Percentiles rank a stretch among this genome's conserved stretches.
These are phyloP conservation scores for Acronicta leporina DNA, from an alignment of 2,888 invertebrate species.

Conservation along the genomic window DNA sequence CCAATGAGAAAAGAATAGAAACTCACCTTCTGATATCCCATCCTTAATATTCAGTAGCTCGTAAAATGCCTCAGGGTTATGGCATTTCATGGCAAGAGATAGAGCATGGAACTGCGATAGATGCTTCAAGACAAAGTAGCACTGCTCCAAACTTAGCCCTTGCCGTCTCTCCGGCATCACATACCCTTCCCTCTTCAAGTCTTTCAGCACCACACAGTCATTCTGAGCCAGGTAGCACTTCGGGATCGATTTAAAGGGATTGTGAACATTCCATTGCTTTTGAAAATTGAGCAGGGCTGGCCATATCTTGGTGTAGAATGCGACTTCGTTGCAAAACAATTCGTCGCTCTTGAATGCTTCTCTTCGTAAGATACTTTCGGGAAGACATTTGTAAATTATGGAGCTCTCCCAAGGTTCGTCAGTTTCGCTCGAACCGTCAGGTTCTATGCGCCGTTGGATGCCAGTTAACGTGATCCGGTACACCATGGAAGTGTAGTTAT, in stretches of 20 bases:
- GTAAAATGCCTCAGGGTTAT: constrained; percentile 88
- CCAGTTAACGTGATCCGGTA: constrained; percentile 91
- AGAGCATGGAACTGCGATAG: constrained; percentile 91
- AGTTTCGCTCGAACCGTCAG: constrained; percentile 67
- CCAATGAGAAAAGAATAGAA: too few species aligned
- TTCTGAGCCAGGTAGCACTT: constrained; percentile 90
- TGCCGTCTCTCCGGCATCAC: constrained; percentile 90
- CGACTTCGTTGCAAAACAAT: constrained; percentile 92
- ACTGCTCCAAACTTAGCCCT: constrained; percentile 90
- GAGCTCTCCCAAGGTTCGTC: constrained; percentile 90
- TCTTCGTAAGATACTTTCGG: constrained; percentile 90
- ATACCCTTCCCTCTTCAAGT: constrained; percentile 89
- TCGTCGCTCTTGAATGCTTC: constrained; percentile 92
- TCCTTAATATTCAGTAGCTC: constrained; percentile 83
- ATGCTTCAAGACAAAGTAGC: constrained; percentile 88
- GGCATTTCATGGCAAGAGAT: constrained; percentile 90
- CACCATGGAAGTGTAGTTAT: constrained; percentile 93
- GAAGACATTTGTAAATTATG: constrained; percentile 92
- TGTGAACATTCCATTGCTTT: constrained; percentile 73
- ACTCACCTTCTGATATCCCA: constrained; percentile 83
- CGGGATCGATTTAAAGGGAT: constrained; percentile 88
- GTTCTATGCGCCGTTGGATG: constrained; percentile 65
- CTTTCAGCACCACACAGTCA: constrained; percentile 89
- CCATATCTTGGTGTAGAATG: constrained; percentile 92
- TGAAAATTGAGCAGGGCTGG: constrained; percentile 91